phyloP scores from a whole-genome alignment of 2,797 vertebrate genomes.

The Poeciliopsis presidionis region DNA sequence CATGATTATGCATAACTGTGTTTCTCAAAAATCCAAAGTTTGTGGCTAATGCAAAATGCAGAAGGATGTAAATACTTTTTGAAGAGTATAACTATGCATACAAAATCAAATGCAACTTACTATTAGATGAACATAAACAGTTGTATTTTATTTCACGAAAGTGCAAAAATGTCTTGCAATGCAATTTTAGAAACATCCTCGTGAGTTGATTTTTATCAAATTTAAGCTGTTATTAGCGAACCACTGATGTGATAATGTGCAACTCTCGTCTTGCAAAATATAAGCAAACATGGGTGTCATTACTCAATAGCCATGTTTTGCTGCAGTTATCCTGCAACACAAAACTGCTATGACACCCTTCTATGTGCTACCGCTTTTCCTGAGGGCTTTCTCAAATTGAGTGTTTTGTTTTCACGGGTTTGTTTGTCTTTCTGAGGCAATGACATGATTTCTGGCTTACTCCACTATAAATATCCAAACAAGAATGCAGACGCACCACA shows the following conservation, averaged over 20 bases:
- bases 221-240: not conserved
- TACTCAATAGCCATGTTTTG: not conserved
- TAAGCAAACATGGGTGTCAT: not conserved
- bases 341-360: not conserved
- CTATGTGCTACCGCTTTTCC: conserved; percentile 22
- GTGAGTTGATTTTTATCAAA: not conserved
- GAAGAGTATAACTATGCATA: not conserved
- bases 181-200: not conserved
- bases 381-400: conserved; percentile 21
- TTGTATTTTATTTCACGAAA: not conserved
- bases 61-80: not conserved
- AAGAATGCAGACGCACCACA: conserved; percentile 36
- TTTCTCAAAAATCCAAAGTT: not conserved
- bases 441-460: conserved; percentile 49
- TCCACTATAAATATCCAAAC: conserved; percentile 42
- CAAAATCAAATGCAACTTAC: not conserved
- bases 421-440: conserved; percentile 49
- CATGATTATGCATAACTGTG: not conserved
- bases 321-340: not conserved
- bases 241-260: not conserved
- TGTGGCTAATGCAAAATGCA: not conserved
- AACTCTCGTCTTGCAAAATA: not conserved
- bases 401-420: conserved; percentile 43
- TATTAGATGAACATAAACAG: not conserved
- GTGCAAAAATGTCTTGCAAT: not conserved